Evolutionary conservation across 92 coral and sea anemone species (phyloP).

Genomic region (Epizoanthus fatuus): DNA sequence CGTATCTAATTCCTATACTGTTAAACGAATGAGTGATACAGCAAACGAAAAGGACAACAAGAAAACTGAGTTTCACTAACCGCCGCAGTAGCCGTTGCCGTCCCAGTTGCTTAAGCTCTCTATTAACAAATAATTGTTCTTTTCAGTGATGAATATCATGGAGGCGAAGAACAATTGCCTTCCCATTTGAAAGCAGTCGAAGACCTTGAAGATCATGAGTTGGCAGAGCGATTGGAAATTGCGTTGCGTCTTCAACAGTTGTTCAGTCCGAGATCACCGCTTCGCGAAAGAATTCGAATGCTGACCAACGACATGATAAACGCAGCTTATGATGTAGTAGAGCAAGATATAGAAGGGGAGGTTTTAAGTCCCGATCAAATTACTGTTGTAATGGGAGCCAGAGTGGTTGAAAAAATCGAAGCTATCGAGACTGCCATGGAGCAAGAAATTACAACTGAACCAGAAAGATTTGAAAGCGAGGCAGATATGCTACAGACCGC

Average conservation of each 20-base stretch:
- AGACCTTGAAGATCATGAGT: slow-evolving; percentile 33
- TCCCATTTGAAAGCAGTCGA: slow-evolving; percentile 26
- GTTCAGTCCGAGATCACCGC: slow-evolving; percentile 1
- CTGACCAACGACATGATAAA: slow-evolving; percentile 25
- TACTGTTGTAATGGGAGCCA: neutral
- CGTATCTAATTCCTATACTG: too few relatives aligned
- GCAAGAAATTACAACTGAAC: neutral
- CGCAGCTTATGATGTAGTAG: slow-evolving; percentile 30
- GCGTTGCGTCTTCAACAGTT: slow-evolving; percentile 39
- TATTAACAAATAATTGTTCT: too few relatives aligned
- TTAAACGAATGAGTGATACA: too few relatives aligned
- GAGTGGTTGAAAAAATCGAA: neutral
- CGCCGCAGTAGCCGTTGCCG: too few relatives aligned
- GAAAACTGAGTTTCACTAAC: too few relatives aligned
- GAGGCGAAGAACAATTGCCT: neutral
- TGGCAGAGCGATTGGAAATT: slow-evolving; percentile 11
- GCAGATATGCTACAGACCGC: slow-evolving; percentile 47
- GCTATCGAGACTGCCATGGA: slow-evolving; percentile 15
- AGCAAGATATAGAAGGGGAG: slow-evolving; percentile 1
- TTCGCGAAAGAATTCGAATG: slow-evolving; percentile 21
- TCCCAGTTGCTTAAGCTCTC: too few relatives aligned
- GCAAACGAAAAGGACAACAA: too few relatives aligned
- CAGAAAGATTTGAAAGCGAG: slow-evolving; percentile 22
- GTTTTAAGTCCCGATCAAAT: neutral
- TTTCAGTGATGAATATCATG: neutral